These are phyloP conservation scores for Andricus curvator DNA, from an alignment of 2,888 invertebrate genomes.

Conservation along the genomic window DNA sequence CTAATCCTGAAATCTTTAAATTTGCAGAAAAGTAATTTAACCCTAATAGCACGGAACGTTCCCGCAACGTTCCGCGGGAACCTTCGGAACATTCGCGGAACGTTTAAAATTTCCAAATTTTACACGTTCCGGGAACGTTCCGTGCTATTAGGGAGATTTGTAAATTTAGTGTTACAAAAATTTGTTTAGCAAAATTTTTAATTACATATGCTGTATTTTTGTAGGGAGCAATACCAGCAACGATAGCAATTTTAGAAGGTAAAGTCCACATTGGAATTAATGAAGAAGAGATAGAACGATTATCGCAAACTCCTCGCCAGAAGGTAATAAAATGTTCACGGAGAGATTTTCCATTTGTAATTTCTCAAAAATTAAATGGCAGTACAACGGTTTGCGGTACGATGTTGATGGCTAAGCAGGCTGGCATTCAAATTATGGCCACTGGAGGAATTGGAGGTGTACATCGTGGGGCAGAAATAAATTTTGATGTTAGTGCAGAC, in stretches of 20 bases:
- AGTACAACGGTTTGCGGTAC: constrained; percentile 99
- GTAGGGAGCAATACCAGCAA: constrained; percentile 93
- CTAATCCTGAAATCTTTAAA: too few species aligned
- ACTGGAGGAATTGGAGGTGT: constrained; percentile 98
- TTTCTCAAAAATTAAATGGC: constrained; percentile 86
- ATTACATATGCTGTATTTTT: not conserved
- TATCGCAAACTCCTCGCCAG: constrained; percentile 80
- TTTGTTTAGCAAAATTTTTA: too few species aligned
- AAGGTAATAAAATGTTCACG: constrained; percentile 90
- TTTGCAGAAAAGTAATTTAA: too few species aligned
- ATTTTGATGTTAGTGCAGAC: constrained; percentile 97
- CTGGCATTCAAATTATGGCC: constrained; percentile 94
- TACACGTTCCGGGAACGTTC: too few species aligned
- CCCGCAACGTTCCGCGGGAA: too few species aligned
- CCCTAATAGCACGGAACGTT: too few species aligned
- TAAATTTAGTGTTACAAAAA: too few species aligned
- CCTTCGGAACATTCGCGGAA: too few species aligned
- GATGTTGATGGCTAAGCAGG: constrained; percentile 89
- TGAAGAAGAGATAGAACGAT: constrained; percentile 81
- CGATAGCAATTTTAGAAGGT: constrained; percentile 93
- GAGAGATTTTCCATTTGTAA: constrained; percentile 89
- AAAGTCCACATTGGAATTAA: constrained; percentile 89
- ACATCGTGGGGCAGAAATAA: constrained; percentile 91
- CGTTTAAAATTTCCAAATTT: too few species aligned
- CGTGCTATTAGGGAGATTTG: too few species aligned